Percentiles rank a stretch among this genome's conserved stretches.
These are phyloP conservation scores for Macrotis lagotis DNA, from an alignment of 2,113 vertebrate genomes.

Conservation along the genomic window DNA sequence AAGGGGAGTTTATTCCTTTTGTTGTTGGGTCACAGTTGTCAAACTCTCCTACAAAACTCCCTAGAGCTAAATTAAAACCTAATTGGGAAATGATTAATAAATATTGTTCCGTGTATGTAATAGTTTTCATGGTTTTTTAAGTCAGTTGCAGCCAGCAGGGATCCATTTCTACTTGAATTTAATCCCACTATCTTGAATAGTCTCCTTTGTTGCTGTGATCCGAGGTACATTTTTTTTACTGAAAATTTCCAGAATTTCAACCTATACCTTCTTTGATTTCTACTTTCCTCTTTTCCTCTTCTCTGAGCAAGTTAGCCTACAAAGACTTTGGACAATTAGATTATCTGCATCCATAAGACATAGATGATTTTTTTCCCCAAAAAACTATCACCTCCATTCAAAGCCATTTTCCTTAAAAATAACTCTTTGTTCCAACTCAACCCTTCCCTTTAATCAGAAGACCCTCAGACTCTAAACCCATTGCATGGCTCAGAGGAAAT, in stretches of 20 bases:
- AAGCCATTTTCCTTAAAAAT: not conserved
- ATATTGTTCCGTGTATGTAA: not conserved
- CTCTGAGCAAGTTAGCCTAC: not conserved
- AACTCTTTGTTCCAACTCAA: not conserved
- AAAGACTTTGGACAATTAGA: not conserved
- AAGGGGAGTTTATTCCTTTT: not conserved
- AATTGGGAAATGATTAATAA: not conserved
- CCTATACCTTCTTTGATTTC: not conserved
- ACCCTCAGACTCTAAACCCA: not conserved
- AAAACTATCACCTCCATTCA: not conserved
- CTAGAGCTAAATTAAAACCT: not conserved
- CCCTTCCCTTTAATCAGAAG: not conserved
- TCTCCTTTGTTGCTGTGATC: too few species aligned
- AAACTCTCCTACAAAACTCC: not conserved
- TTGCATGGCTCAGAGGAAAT: not conserved
- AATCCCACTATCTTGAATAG: not conserved
- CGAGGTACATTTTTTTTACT: not conserved
- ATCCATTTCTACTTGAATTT: not conserved
- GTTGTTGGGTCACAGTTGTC: not conserved
- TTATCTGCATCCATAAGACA: not conserved
- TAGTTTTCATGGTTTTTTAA: not conserved
- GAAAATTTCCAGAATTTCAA: not conserved
- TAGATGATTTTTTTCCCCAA: not conserved
- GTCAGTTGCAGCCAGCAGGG: not conserved
- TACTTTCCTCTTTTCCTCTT: not conserved